A percentile compares a stretch with the other conserved stretches of the same genome.
These are phyloP conservation scores for Zaprionus kolodkinae DNA, from an alignment of 1,140 invertebrate species.

Conservation along the genomic window DNA sequence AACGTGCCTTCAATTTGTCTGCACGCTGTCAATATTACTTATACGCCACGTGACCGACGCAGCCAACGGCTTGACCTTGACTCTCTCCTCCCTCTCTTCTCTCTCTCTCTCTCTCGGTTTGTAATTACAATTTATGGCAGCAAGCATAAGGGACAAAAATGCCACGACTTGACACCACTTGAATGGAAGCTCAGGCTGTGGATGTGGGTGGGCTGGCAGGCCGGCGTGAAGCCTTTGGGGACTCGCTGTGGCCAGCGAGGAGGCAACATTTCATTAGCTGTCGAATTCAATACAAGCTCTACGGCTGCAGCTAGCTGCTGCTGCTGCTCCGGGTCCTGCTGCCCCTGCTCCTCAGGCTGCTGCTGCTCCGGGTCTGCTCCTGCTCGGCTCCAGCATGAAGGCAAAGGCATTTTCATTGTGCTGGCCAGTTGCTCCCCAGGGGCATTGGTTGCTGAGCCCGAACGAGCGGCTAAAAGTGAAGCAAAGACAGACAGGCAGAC, in stretches of 20 bases:
- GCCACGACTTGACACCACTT: conserved; percentile 6
- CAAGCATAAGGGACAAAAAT: conserved; percentile 26
- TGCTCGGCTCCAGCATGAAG: conserved; percentile 7
- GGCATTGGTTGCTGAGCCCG: conserved; percentile 39
- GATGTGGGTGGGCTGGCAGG: no score
- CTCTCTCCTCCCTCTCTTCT: not conserved
- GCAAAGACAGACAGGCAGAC: not conserved
- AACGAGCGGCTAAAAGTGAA: not conserved
- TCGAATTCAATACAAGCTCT: conserved; percentile 42
- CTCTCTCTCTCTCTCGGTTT: not conserved
- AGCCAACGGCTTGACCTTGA: conserved; percentile 36
- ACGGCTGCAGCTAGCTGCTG: conserved; percentile 1
- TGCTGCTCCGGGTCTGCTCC: conserved; percentile 1
- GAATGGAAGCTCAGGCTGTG: no score
- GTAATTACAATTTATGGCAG: conserved; percentile 51
- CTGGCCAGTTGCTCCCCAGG: conserved; percentile 37
- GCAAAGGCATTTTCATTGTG: conserved; percentile 41
- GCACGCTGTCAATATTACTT: conserved; percentile 30
- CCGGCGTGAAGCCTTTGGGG: conserved; percentile 14
- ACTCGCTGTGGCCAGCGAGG: conserved; percentile 19
- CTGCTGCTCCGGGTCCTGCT: not conserved
- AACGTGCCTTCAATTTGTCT: conserved; percentile 20
- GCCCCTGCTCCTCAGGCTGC: not conserved
- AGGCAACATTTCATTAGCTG: conserved; percentile 53
- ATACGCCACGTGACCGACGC: conserved; percentile 44